Conservation (phyloP, 2,888 invertebrate genomes). For the Empis livida region DNA sequence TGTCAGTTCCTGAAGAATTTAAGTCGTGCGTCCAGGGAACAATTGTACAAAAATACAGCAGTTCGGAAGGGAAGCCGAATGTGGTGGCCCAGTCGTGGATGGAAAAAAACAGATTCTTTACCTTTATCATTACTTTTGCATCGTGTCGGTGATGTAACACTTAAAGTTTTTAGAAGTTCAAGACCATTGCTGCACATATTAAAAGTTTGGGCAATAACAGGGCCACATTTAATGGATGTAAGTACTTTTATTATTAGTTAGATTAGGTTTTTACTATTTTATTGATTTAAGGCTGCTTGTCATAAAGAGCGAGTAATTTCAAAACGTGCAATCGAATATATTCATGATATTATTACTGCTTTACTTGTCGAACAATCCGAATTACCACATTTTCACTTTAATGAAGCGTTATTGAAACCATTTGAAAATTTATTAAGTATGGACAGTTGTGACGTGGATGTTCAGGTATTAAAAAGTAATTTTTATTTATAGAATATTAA, state of each 20-base stretch:
- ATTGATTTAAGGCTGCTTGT: slow-evolving; percentile 60
- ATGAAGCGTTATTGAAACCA: slow-evolving; percentile 87
- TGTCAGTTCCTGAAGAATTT: slow-evolving; percentile 70
- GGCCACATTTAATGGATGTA: slow-evolving; percentile 88
- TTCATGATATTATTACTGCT: slow-evolving; percentile 84
- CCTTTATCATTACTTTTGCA: slow-evolving; percentile 55
- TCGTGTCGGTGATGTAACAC: slow-evolving; percentile 75
- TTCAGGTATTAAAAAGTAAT: slow-evolving; percentile 49
- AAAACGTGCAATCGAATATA: slow-evolving; percentile 80
- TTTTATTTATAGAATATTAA: not conserved
- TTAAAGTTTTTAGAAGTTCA: slow-evolving; percentile 75
- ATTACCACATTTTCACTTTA: slow-evolving; percentile 87
- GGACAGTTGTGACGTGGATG: slow-evolving; percentile 86
- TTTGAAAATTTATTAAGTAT: slow-evolving; percentile 89
- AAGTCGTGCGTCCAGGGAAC: slow-evolving; percentile 73
- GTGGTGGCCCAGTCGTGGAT: slow-evolving; percentile 36
- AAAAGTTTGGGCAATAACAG: slow-evolving; percentile 84
- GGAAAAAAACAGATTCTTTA: slow-evolving; percentile 36
- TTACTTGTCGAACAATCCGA: slow-evolving; percentile 78
- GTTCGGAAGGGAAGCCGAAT: slow-evolving; percentile 36
- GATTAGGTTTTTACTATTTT: not conserved
- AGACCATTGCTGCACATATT: slow-evolving; percentile 82
- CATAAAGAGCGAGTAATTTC: slow-evolving; percentile 80
- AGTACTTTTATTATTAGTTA: slow-evolving; percentile 10
- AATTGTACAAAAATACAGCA: slow-evolving; percentile 39